These are phyloP conservation scores for Sinocyclocheilus grahami DNA, from an alignment of 2,113 vertebrate species.

Conservation along the genomic window DNA sequence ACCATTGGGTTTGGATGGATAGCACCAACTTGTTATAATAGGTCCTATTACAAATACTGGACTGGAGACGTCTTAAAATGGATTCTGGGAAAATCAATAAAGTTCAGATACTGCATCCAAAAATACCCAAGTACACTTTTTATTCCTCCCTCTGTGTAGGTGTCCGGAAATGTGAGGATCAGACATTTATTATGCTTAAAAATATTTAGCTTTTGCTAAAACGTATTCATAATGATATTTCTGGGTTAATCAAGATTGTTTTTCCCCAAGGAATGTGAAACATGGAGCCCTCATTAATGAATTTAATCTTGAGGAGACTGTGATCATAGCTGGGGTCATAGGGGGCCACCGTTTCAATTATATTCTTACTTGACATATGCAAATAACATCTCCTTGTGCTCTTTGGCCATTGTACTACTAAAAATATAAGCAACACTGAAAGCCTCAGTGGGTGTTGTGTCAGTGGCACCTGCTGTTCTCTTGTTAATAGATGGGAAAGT, in stretches of 20 bases:
- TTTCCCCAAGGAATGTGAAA: slow-evolving; percentile 15
- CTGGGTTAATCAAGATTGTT: slow-evolving; percentile 50
- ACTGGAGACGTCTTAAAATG: not conserved
- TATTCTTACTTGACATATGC: slow-evolving; percentile 53
- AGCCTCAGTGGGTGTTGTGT: slow-evolving; percentile 30
- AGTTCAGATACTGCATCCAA: slow-evolving; percentile 10
- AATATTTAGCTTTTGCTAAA: too few species aligned
- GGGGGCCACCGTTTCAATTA: slow-evolving; percentile 53
- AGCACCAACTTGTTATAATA: not conserved
- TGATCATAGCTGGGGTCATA: slow-evolving; percentile 47
- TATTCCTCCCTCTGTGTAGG: not conserved
- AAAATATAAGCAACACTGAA: slow-evolving; percentile 45
- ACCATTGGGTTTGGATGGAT: not conserved
- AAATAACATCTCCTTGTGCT: slow-evolving; percentile 40
- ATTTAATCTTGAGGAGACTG: slow-evolving; percentile 51
- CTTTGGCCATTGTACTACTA: slow-evolving; percentile 31
- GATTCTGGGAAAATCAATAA: slow-evolving; percentile 19
- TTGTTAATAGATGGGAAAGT: slow-evolving; percentile 18
- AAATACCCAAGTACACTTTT: slow-evolving; percentile 10
- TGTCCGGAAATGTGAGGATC: slow-evolving; percentile 4
- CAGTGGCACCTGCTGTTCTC: slow-evolving; percentile 35
- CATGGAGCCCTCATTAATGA: slow-evolving; percentile 53
- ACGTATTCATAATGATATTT: not conserved
- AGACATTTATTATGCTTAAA: slow-evolving; percentile 7
- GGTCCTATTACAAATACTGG: slow-evolving; percentile 1